Evolutionary conservation across 1,140 invertebrate genomes (phyloP), one percentile per base, ranked within the genome.

Genomic region (Cotesia typhae): DNA sequence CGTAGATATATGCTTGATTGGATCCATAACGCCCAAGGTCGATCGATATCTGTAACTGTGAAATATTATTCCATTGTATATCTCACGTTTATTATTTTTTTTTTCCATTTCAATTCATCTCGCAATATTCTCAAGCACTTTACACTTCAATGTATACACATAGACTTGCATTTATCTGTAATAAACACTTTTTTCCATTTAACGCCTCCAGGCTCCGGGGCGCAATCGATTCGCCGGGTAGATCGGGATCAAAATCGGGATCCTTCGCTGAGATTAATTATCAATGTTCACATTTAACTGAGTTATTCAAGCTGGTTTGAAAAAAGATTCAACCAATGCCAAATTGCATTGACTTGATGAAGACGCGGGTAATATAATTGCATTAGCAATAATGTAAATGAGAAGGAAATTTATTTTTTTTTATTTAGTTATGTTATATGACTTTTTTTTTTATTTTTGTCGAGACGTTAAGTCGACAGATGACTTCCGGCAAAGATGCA

Each of bases 61-160:
- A 81, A 81, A 81, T 77, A 80, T 79, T 78, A 76, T 79, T 70
- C 78, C 47, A 81, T 80, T 79, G 78, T 79, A 67, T 67, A 17
- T 64, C 71, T 37, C 14, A 73, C 70, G 73, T 75, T 59, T 14
- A 28, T 59, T 14, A 28, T 51, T 52, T 52, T 63, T 52, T 14
- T 70, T 70, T 52, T 63, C 64, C 47, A 51, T 60, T 37, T 10
- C 20, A 20, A 10, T 61, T 53, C 28, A 59, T 65, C 10, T 37
- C 53, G 36, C 51, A 41, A 65, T 41, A 37, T 65, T 67, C 14
- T 67, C 41, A 36, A 55, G 3, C 20, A 10, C 51, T 57, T 67
- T 38, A 70, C 68, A 59, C 57, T 70, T 6, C 41, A 47, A 9
- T 47, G 10, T 10, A 47, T 47, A 47, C 6, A 47, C 10, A 3